These are phyloP conservation scores for Vesta saturnalis DNA, from an alignment of 2,888 invertebrate species.

Conservation along the genomic window DNA sequence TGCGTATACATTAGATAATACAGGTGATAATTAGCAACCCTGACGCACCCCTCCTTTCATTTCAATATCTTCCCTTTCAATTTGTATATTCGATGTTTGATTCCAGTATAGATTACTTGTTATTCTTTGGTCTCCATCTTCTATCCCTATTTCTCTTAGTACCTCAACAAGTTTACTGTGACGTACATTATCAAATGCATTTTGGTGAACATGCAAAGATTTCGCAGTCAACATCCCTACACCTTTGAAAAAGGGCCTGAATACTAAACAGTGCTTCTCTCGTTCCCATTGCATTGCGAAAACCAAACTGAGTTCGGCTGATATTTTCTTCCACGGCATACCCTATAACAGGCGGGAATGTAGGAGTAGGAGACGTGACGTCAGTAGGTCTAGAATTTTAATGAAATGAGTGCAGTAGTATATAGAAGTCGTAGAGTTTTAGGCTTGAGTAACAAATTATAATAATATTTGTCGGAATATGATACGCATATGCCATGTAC, in stretches of 20 bases:
- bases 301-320: background rate
- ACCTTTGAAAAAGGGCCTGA: conserved; percentile 12
- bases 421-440: too few species aligned
- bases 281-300: conserved; percentile 12
- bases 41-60: background rate
- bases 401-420: too few species aligned
- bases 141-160: conserved; percentile 11
- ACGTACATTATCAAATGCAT: background rate
- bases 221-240: conserved; percentile 2
- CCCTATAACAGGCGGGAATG: too few species aligned
- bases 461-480: too few species aligned
- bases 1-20: conserved; percentile 10
- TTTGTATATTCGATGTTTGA: background rate
- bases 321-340: conserved; percentile 14
- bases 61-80: conserved; percentile 7
- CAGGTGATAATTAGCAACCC: background rate
- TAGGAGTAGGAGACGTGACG: too few species aligned
- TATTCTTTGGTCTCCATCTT: background rate
- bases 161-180: conserved; percentile 3
- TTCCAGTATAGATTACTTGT: conserved; percentile 18
- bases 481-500: too few species aligned
- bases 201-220: conserved; percentile 5
- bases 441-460: too few species aligned
- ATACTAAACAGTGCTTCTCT: conserved; percentile 4
- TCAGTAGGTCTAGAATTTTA: too few species aligned